These are phyloP conservation scores for Sebastes fasciatus DNA, from an alignment of 2,113 vertebrate species.

Conservation along the genomic window DNA sequence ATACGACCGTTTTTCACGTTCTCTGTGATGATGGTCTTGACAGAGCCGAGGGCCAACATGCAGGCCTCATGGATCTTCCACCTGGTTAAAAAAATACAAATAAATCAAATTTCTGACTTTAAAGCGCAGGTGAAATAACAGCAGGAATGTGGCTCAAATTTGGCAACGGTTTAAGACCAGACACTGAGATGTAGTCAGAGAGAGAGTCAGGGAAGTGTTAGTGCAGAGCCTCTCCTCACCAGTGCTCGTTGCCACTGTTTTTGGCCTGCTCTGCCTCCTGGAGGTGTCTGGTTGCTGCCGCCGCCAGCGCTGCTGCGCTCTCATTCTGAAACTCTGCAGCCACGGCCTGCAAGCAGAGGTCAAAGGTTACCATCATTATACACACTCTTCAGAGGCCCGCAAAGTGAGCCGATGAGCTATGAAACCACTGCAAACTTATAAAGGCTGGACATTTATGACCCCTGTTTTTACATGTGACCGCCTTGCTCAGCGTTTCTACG, in stretches of 20 bases:
- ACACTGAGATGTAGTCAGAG: neutral
- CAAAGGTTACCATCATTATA: neutral
- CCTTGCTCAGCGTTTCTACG: neutral
- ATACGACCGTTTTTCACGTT: slow-evolving; percentile 94
- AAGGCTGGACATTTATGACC: neutral
- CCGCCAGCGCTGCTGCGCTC: slow-evolving; percentile 94
- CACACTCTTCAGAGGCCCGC: neutral
- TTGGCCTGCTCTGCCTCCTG: slow-evolving; percentile 96
- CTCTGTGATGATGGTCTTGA: slow-evolving; percentile 95
- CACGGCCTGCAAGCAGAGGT: slow-evolving; percentile 86
- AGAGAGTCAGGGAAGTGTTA: neutral
- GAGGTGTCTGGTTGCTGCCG: slow-evolving; percentile 94
- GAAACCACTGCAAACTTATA: neutral
- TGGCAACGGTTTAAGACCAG: neutral
- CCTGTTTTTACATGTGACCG: neutral
- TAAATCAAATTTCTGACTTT: neutral
- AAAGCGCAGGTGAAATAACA: neutral
- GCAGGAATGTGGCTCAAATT: neutral
- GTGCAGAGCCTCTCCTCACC: slow-evolving; percentile 81
- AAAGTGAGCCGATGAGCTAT: neutral
- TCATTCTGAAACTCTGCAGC: slow-evolving; percentile 98
- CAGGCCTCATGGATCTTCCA: slow-evolving; percentile 99
- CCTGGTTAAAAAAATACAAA: slow-evolving; percentile 76
- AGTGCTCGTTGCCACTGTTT: slow-evolving; percentile 89
- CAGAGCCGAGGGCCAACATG: slow-evolving; percentile 96